Base-by-base conservation (phyloP, 2,888 invertebrate species). In the Dynastes grantii region DNA sequence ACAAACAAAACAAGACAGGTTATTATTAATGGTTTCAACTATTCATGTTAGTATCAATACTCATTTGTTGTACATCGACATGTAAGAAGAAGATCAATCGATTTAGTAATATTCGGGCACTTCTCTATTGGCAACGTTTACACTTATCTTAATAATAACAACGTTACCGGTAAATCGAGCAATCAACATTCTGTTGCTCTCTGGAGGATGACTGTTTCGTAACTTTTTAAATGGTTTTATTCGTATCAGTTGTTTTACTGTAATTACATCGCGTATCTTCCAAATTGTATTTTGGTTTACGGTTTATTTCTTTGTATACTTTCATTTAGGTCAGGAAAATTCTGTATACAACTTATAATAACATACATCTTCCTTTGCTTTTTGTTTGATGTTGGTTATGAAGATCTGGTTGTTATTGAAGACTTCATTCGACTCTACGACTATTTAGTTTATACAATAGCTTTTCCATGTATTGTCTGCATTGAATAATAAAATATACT, bases 11-110 rank as follows among this genome's bases (percentile, higher is more conserved):
- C 71, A 67, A 76, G 77, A 76, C 80, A 67, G 77, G 22, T 67
- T 67, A 77, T 82, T 82, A 82, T 82, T 82, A 82, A 82, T 82
- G 81, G 80, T 80, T 75, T 77, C 70, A 67, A 76, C 68, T 80
- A 78, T 68, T 80, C 81, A 80, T 80, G 82, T 82, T 82, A 81
- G 80, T 81, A 82, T 82, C 82, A 79, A 81, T 80, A 80, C 80
- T 78, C 82, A 82, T 81, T 82, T 81, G 81, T 81, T 80, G 77
- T 79, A 81, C 81, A 81, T 79, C 76, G 80, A 81, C 79, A 81
- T 80, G 79, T 80, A 78, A 80, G 79, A 78, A 80, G 79, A 76
- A 76, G 81, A 78, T 76, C 80, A 75, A 79, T 79, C 77, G 61
- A 55, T 49, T 75, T 75, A 61, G 45, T 75, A 75, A 45, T 75